Conservation (phyloP, 2,888 invertebrate genomes). For the Drosophila bunnanda region DNA sequence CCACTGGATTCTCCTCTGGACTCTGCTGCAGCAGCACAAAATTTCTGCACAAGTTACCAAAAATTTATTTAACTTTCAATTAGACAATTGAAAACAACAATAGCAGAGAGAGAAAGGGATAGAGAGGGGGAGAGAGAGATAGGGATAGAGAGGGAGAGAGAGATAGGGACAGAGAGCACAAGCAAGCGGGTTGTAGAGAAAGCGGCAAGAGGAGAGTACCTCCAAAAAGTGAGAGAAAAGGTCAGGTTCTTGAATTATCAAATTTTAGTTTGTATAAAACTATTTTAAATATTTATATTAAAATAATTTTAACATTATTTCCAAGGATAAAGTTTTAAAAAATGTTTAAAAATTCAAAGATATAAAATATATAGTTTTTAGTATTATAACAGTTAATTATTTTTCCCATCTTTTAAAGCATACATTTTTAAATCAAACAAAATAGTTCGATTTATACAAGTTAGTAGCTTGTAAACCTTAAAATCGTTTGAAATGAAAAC, state of each 20-base stretch:
- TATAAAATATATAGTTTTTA: too few species aligned
- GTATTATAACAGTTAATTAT: not conserved
- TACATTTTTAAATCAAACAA: not conserved
- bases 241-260: too few species aligned
- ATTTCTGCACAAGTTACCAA: slow-evolving; percentile 64
- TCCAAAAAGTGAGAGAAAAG: not conserved
- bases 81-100: slow-evolving; percentile 72
- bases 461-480: not conserved
- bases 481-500: slow-evolving; percentile 5
- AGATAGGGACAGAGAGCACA: not conserved
- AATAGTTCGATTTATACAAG: not conserved
- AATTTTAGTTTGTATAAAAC: not conserved
- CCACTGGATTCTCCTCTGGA: slow-evolving; percentile 21
- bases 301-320: not conserved
- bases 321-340: not conserved
- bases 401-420: not conserved
- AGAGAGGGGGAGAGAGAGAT: not conserved
- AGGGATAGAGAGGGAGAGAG: not conserved
- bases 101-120: slow-evolving; percentile 34
- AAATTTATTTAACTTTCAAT: slow-evolving; percentile 76
- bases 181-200: not conserved
- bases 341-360: not conserved
- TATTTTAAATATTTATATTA: not conserved
- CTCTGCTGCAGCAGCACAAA: slow-evolving; percentile 64
- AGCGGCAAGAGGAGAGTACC: too few species aligned